Evolutionary conservation across 2,888 invertebrate genomes (phyloP), one percentile per base, ranked within the genome.

Genomic region (Pachycephus smyrnensis): DNA sequence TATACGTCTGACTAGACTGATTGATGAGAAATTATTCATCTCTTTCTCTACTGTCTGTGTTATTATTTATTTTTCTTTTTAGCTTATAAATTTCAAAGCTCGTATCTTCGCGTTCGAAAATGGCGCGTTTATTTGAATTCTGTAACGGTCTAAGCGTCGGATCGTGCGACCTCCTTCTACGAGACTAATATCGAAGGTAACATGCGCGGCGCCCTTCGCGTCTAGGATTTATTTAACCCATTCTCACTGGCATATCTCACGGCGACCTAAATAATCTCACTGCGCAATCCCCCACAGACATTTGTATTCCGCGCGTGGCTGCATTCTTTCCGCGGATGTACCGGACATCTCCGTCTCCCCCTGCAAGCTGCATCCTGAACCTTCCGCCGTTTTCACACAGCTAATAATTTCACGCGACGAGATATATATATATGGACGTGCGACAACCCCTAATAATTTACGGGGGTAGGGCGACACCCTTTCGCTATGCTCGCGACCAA

Each of bases 241-340:
- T 74, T 74, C 36, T 36, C 74, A 11, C 74, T 15, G 30, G 74
- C 74, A 74, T 74, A 30, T 74, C 74, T 33, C 74, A 74, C 74
- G 74, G 15, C 74, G 74, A 74, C 36, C 74, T 74, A 74, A 74
- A 74, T 74, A 74, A 74, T 74, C 74, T 74, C 74, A 33, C 35
- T 33, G 74, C 37, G 74, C 74, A 36, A 74, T 74, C 74, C 74
- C 12, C 36, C 12, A 23, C 55, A 74, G 74, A 36, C 74, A 74
- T 74, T 74, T 74, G 74, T 74, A 74, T 74, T 74, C 74, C 74
- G 74, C 74, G 74, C 74, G 74, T 36, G 36, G 74, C 35, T 74
- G 74, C 30, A 74, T 35, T 74, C 74, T 74, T 74, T 74, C 74
- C 31, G 74, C 74, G 74, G 74, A 74, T 74, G 74, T 74, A 74